Percentiles rank a stretch among this genome's conserved stretches.
Conservation (phyloP, 2,113 vertebrate species). For the Rhea americana region DNA sequence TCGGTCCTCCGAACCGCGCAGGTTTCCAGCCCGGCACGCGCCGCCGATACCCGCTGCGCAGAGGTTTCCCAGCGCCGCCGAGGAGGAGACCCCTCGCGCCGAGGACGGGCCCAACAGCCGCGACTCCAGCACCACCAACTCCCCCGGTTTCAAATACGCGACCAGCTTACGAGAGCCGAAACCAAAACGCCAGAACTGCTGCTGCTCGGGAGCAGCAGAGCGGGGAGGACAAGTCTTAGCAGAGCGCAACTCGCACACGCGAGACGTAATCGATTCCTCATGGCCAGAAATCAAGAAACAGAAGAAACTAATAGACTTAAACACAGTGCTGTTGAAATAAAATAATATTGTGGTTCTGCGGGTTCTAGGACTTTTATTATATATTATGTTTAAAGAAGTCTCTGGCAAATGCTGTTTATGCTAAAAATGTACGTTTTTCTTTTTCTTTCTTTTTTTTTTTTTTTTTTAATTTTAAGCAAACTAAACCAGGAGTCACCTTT, state of each 20-base stretch:
- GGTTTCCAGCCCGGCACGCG: slow-evolving; percentile 20
- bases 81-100: not conserved
- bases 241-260: not conserved
- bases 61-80: slow-evolving; percentile 36
- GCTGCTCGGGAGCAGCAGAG: slow-evolving; percentile 14
- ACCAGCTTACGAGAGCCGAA: slow-evolving; percentile 32
- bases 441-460: not conserved
- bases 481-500: not conserved
- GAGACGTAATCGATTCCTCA: slow-evolving; percentile 53
- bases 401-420: not conserved
- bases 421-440: not conserved
- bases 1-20: slow-evolving; percentile 19
- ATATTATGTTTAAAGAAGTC: slow-evolving; percentile 5
- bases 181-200: slow-evolving; percentile 9
- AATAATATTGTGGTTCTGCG: slow-evolving; percentile 68
- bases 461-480: not conserved
- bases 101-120: slow-evolving; percentile 14
- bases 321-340: slow-evolving; percentile 53
- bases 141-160: slow-evolving; percentile 31
- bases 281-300: slow-evolving; percentile 53
- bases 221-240: slow-evolving; percentile 16
- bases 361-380: slow-evolving; percentile 35
- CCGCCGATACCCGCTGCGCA: slow-evolving; percentile 43
- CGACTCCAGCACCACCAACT: not conserved
- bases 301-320: slow-evolving; percentile 61